Evolutionary conservation across 1,140 invertebrate species (phyloP).

Genomic region (Camponotus pennsylvanicus): DNA sequence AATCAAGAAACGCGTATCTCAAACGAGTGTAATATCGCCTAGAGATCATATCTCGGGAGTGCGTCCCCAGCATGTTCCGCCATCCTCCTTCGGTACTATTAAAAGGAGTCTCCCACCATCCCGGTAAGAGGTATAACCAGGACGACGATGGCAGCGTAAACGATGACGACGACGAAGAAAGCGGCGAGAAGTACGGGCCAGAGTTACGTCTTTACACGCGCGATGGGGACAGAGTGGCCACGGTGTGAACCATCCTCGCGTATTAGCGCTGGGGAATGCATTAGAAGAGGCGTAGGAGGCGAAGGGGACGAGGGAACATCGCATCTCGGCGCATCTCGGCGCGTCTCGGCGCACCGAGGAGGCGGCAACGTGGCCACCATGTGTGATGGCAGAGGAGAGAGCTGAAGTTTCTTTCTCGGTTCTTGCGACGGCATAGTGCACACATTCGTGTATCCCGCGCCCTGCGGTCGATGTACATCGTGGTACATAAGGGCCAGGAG

Average conservation of each 20-base stretch:
- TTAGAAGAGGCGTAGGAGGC: constrained; percentile 69
- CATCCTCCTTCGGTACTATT: constrained; percentile 68
- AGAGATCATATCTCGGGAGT: constrained; percentile 59
- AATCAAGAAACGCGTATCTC: constrained; percentile 4
- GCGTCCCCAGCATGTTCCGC: constrained; percentile 25
- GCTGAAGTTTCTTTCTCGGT: constrained; percentile 77
- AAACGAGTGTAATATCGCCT: constrained; percentile 52
- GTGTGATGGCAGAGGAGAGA: constrained; percentile 76
- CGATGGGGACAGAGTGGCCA: constrained; percentile 77
- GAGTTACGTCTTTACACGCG: constrained; percentile 79
- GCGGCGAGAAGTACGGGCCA: constrained; percentile 40
- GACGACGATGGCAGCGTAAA: constrained; percentile 10
- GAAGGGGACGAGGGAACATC: constrained; percentile 47
- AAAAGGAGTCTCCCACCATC: constrained; percentile 65
- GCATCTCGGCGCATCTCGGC: constrained; percentile 19
- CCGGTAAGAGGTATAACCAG: constrained; percentile 14
- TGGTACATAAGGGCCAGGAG: constrained; percentile 44
- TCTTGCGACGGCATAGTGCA: constrained; percentile 56
- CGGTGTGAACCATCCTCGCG: constrained; percentile 69
- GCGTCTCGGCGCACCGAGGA: constrained; percentile 69
- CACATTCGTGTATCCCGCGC: constrained; percentile 62
- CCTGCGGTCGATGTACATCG: constrained; percentile 42
- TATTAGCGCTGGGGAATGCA: constrained; percentile 83
- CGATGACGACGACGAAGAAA: constrained; percentile 1
- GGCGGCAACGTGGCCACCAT: constrained; percentile 85